Evolutionary conservation across 1,140 invertebrate genomes (phyloP).

Genomic region (Drosophila novamexicana): DNA sequence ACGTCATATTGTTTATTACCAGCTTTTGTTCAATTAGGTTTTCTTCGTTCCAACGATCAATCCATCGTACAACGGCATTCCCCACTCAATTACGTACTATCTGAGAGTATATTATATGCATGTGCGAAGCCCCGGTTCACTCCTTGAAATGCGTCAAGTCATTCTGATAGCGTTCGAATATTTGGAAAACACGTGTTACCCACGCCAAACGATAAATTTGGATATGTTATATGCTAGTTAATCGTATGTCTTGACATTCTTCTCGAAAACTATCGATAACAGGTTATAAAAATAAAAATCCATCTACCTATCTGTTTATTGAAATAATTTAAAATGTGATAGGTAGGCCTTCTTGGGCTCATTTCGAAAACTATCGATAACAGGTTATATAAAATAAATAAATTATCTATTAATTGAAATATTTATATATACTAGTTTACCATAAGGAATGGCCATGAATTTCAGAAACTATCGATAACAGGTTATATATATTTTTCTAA

Average conservation of each 20-base stretch:
- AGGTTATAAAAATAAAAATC: background rate
- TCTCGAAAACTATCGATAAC: background rate
- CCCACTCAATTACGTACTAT: conserved; percentile 50
- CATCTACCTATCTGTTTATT: too few species aligned
- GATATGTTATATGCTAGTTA: background rate
- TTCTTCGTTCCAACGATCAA: conserved; percentile 34
- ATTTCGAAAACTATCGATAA: background rate
- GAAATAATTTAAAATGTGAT: background rate
- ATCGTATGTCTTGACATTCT: background rate
- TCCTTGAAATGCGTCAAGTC: conserved; percentile 11
- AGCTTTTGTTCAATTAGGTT: conserved; percentile 29
- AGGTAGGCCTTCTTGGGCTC: background rate
- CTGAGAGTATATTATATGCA: conserved; percentile 10
- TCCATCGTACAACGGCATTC: conserved; percentile 41
- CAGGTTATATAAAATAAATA: background rate
- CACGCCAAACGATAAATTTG: conserved; percentile 16
- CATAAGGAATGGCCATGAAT: background rate
- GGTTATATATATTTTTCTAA: background rate
- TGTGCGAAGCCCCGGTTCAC: conserved; percentile 17
- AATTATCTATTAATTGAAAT: conserved; percentile 3
- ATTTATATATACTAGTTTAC: background rate
- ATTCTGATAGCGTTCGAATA: conserved; percentile 25
- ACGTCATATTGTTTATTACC: conserved; percentile 19
- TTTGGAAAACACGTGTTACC: conserved; percentile 17
- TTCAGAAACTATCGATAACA: background rate